Evolutionary conservation across 1,140 invertebrate genomes (phyloP), one percentile per base, ranked within the genome.

Genomic region (Drosophila oshimai): DNA sequence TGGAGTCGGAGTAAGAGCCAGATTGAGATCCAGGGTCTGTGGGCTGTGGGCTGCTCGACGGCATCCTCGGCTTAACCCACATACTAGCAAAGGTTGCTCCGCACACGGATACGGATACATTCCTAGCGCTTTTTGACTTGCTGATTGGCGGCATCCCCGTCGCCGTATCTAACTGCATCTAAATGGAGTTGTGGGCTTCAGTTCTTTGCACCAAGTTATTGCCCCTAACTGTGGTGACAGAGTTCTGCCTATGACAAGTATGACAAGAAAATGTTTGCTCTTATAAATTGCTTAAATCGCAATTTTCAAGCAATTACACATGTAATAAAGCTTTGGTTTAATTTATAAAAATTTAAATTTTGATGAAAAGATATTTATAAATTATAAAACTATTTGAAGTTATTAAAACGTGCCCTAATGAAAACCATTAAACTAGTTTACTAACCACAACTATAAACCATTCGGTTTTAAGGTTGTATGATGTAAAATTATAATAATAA

Each of bases 71-170:
- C 75, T 78, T 61, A 78, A 73, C 60, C 74, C 68, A 65, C 70
- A 73, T 45, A 73, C 57, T 74, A 36, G 42, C 31, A 49, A 47
- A 47, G 24, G 13, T 29, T 6, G 18, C 18, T 29, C 28, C 17
- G 41, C 39, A 37, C 54, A 61, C 12, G 12, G 18, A 61, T 17
- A 26, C 28, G 13, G 39, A 69, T 69, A 54, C 72, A 70, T 75
- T 76, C 73, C 45, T 53, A 51, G 29, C 68, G 47, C 62, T 69
- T 55, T 80, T 69, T 51, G 57, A 74, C 62, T 73, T 67, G 74
- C 70, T 74, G 68, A 77, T 77, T 77, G 74, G 74, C 74, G 74
- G 65, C 62, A 64, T 65, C 61, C 61, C 61, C 37, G 58, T 31
- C 28, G 10, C 37, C 36, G 37, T 62, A 62, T 65, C 58, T 65